Evolutionary conservation across 2,888 invertebrate genomes (phyloP), one percentile per base, ranked within the genome.

Genomic region (Ceramica pisi): DNA sequence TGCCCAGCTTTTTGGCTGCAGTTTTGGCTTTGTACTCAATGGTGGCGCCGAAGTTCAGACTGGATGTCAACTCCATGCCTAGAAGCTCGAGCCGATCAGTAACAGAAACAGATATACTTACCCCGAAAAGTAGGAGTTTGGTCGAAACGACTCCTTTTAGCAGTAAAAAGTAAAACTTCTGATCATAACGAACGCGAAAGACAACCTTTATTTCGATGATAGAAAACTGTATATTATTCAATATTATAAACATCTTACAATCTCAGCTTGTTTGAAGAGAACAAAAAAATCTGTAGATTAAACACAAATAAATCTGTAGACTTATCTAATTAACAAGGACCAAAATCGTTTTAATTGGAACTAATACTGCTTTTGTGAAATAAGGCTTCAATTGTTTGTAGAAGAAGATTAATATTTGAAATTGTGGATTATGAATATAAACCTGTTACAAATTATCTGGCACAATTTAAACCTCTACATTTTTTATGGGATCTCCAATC

Each of bases 281-380:
- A 46, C 26, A n/a, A 21, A 63, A 63, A 71, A 63, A 59, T 53
- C 68, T 21, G 23, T 68, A n/a, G 5, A 31, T 31, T 31, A 31
- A 31, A 31, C 6, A 31, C 31, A 31, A 31, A 31, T 31, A 31
- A 31, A 31, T 31, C 19, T 60, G n/a, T n/a, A 35, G 9, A 56
- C 68, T 31, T 35, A 59, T 41, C 59, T 19, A 59, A 59, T 53
- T 59, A 53, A 41, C 48, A 53, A 35, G 26, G 5, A 78, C 26
- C 59, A 59, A 66, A 65, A 60, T 75, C 44, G 41, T 62, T 71
- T 59, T 35, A 48, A 59, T 59, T 78, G 71, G 16, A 51, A 41
- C 48, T 35, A 44, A 41, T 62, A 48, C 14, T 41, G 16, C 53
- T 48, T 31, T 63, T 41, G 61, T 51, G 16, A 38, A 26, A 12